phyloP scores from a whole-genome alignment of 2,113 vertebrate genomes.

The Oryctolagus cuniculus region DNA sequence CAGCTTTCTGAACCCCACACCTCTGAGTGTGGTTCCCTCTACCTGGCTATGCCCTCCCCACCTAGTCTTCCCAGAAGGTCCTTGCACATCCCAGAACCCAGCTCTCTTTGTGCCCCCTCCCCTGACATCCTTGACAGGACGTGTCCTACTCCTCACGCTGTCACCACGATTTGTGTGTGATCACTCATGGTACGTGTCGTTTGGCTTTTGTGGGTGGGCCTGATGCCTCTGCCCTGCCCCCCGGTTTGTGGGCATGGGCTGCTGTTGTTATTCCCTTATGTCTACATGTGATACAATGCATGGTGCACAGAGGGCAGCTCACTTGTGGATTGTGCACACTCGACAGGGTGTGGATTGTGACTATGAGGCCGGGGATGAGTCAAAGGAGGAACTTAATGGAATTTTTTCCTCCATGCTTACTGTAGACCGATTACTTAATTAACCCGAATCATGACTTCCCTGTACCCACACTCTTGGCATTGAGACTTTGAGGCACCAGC shows the following conservation, averaged over 20 bases:
- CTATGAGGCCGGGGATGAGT: not conserved
- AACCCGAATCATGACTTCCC: not conserved
- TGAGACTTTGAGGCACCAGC: not conserved
- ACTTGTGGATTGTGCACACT: no score
- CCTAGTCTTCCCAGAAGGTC: no score
- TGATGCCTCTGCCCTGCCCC: no score
- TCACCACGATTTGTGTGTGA: not conserved
- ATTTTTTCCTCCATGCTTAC: not conserved
- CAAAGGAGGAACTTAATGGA: not conserved
- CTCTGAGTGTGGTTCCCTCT: not conserved
- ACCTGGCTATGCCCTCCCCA: not conserved
- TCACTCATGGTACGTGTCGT: not conserved
- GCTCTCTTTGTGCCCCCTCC: not conserved
- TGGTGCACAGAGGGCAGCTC: no score
- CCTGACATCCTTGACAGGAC: not conserved
- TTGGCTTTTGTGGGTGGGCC: not conserved
- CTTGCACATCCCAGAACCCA: not conserved
- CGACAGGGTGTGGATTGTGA: not conserved
- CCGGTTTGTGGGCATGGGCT: not conserved
- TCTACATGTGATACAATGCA: not conserved
- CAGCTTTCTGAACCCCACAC: not conserved
- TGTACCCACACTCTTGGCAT: not conserved
- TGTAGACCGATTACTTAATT: not conserved
- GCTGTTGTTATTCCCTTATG: not conserved
- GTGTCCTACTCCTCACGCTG: fast-evolving